Conservation (phyloP, 2,888 invertebrate species). For the Caenorhabditis sp. region DNA sequence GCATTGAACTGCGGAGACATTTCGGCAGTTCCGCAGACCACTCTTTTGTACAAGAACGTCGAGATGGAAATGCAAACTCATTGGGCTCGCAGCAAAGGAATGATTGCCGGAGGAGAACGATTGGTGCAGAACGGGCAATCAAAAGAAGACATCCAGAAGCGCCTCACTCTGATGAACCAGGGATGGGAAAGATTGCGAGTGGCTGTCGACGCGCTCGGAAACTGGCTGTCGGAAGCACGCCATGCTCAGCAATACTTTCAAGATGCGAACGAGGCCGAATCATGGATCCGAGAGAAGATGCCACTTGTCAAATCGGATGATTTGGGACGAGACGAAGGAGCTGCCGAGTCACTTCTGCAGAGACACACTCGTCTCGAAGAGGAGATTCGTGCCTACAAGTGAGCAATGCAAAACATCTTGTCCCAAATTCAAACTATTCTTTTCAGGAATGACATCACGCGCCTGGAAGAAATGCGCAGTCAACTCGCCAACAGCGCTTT, state of each 20-base stretch:
- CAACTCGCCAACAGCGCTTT: slow-evolving; percentile 77
- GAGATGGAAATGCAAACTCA: slow-evolving; percentile 88
- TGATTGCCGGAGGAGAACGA: slow-evolving; percentile 77
- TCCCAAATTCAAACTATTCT: no score
- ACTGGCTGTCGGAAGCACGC: slow-evolving; percentile 88
- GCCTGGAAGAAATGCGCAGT: slow-evolving; percentile 79
- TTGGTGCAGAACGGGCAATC: slow-evolving; percentile 69
- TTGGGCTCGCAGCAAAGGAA: slow-evolving; percentile 80
- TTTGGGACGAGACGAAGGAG: slow-evolving; percentile 84
- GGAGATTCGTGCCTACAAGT: slow-evolving; percentile 76
- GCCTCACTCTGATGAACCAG: slow-evolving; percentile 61
- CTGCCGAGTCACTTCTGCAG: slow-evolving; percentile 73
- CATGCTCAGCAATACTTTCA: slow-evolving; percentile 88
- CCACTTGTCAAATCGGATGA: slow-evolving; percentile 91
- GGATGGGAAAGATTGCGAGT: slow-evolving; percentile 93
- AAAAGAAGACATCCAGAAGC: slow-evolving; percentile 62
- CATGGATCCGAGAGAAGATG: slow-evolving; percentile 96
- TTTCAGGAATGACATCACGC: slow-evolving; percentile 67
- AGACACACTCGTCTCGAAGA: slow-evolving; percentile 81
- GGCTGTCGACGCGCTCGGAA: slow-evolving; percentile 85
- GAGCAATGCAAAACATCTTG: not conserved
- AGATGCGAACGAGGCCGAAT: slow-evolving; percentile 97
- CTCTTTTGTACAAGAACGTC: slow-evolving; percentile 80
- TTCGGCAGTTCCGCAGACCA: slow-evolving; percentile 89
- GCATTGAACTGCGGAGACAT: slow-evolving; percentile 95